These are phyloP conservation scores for Rhynchotus rufescens DNA, from an alignment of 2,797 vertebrate species.

Conservation along the genomic window DNA sequence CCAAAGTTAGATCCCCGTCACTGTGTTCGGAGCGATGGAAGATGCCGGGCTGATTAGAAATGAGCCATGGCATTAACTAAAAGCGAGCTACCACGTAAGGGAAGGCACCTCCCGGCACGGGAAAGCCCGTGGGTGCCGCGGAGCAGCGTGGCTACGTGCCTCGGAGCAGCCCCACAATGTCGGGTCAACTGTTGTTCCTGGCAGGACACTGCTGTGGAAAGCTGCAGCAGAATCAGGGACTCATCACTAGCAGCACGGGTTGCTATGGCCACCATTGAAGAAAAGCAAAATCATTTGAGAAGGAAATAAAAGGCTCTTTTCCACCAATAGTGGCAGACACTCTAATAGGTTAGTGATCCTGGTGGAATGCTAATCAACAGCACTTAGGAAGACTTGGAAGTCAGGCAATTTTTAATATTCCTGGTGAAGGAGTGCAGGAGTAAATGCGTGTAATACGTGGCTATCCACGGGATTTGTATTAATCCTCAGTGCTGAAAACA, in stretches of 20 bases:
- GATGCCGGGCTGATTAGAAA: background rate
- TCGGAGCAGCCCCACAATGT: constrained; percentile 25
- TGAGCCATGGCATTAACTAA: background rate
- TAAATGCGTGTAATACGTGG: background rate
- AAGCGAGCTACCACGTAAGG: background rate
- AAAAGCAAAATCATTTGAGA: constrained; percentile 70
- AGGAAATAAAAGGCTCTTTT: constrained; percentile 53
- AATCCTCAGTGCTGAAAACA: background rate
- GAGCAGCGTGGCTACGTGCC: constrained; percentile 17
- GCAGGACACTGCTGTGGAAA: constrained; percentile 48
- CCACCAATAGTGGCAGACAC: constrained; percentile 49
- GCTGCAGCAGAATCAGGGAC: constrained; percentile 20
- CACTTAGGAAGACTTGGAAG: constrained; percentile 44
- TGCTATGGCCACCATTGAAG: constrained; percentile 63
- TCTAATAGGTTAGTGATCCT: constrained; percentile 65
- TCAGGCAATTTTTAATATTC: constrained; percentile 34
- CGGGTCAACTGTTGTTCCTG: constrained; percentile 60
- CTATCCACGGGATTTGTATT: background rate
- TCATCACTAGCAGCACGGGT: constrained; percentile 56
- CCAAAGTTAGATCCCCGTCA: background rate
- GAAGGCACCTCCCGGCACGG: background rate
- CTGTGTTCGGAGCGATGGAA: background rate
- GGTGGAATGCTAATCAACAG: constrained; percentile 69
- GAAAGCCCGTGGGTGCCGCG: background rate
- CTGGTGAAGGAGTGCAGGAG: background rate